These are phyloP conservation scores for Luehdorfia chinensis DNA, from an alignment of 1,140 invertebrate genomes.

Conservation along the genomic window DNA sequence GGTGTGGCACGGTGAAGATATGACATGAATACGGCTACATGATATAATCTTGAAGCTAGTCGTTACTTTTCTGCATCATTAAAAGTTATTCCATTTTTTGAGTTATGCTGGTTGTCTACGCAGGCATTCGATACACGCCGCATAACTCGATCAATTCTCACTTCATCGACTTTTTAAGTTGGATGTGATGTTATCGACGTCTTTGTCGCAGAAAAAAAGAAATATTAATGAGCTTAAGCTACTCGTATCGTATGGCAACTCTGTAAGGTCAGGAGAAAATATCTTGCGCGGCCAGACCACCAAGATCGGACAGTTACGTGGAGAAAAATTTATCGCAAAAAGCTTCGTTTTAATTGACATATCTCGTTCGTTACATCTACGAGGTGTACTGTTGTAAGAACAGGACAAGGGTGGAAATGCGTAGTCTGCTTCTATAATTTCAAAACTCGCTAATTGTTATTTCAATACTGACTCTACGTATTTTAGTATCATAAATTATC, in stretches of 20 bases:
- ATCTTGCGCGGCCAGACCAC: neutral
- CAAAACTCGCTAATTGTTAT: no score
- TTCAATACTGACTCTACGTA: no score
- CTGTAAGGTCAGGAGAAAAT: neutral
- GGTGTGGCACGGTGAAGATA: neutral
- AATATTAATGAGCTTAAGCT: neutral
- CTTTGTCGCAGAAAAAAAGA: neutral
- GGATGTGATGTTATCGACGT: neutral
- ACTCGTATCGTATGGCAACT: no score
- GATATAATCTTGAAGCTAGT: slow-evolving; percentile 3
- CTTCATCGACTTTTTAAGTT: slow-evolving; percentile 1
- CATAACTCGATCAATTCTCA: neutral
- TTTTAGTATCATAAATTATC: no score
- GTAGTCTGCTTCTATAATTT: no score
- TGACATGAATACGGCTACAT: no score
- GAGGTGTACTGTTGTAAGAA: neutral
- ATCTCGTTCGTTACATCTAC: slow-evolving; percentile 4
- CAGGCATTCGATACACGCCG: no score
- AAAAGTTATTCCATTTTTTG: neutral
- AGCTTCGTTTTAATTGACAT: slow-evolving; percentile 5
- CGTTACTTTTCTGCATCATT: neutral
- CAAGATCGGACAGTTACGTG: neutral
- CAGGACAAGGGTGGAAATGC: no score
- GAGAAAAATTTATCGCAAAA: neutral
- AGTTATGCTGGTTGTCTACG: no score